Evolutionary conservation across 2,888 invertebrate species (phyloP).

Genomic region (Drosophila trichaetosa): DNA sequence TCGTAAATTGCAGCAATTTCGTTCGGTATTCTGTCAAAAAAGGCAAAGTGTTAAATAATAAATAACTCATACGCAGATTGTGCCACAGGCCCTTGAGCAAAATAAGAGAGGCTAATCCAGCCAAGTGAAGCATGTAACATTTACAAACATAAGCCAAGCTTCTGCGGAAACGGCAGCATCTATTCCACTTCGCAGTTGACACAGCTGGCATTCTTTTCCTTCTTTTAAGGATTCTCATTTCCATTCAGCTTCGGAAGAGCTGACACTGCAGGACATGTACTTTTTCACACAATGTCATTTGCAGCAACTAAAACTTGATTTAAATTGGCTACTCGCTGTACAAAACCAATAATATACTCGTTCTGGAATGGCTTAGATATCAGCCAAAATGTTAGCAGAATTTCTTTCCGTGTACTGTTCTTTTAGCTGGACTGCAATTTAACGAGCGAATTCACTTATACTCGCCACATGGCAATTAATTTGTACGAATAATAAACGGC

Average conservation of each 20-base stretch:
- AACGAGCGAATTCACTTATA: conserved; percentile 17
- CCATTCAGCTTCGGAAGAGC: conserved; percentile 4
- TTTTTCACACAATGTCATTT: conserved; percentile 26
- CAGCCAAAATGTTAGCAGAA: not conserved
- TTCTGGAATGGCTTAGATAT: not conserved
- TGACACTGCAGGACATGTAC: conserved; percentile 17
- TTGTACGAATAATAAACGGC: conserved; percentile 13
- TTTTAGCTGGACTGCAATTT: conserved; percentile 1
- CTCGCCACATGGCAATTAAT: conserved; percentile 35
- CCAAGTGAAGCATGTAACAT: conserved; percentile 61
- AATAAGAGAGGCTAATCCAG: conserved; percentile 50
- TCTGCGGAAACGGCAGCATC: not conserved
- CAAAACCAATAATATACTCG: not conserved
- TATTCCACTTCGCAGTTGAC: conserved; percentile 14
- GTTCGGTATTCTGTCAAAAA: not conserved
- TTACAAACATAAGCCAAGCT: conserved; percentile 38
- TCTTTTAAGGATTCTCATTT: conserved; percentile 6
- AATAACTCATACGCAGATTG: conserved; percentile 70
- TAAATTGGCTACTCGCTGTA: not conserved
- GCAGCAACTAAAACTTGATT: not conserved
- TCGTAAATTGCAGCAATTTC: conserved; percentile 1
- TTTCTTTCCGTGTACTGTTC: not conserved
- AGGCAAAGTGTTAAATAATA: conserved; percentile 29
- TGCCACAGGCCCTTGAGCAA: conserved; percentile 45
- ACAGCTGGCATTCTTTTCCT: not conserved